These are phyloP conservation scores for Silurus lanzhouensis DNA, from an alignment of 2,797 vertebrate species.

Conservation along the genomic window DNA sequence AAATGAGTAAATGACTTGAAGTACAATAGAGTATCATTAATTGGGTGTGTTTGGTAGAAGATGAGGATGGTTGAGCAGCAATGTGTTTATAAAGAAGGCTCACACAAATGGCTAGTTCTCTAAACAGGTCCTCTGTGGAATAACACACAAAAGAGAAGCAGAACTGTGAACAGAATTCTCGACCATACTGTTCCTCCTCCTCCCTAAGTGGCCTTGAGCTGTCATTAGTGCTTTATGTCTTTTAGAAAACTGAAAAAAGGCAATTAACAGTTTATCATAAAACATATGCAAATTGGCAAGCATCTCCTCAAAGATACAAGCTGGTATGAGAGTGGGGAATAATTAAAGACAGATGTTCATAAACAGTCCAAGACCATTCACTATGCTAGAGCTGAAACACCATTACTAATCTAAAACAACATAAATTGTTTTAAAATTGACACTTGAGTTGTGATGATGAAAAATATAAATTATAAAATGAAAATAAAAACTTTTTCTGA, in stretches of 20 bases:
- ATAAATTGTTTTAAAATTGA: slow-evolving; percentile 64
- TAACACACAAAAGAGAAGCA: slow-evolving; percentile 39
- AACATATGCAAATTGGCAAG: slow-evolving; percentile 75
- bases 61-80: slow-evolving; percentile 25
- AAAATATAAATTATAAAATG: neutral
- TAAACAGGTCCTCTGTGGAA: neutral
- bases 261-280: slow-evolving; percentile 77
- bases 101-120: slow-evolving; percentile 41
- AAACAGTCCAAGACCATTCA: slow-evolving; percentile 74
- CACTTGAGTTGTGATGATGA: slow-evolving; percentile 53
- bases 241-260: slow-evolving; percentile 62
- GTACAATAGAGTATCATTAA: slow-evolving; percentile 29
- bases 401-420: slow-evolving; percentile 72
- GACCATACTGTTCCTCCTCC: slow-evolving; percentile 67
- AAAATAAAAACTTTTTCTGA: neutral
- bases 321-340: slow-evolving; percentile 73
- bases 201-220: slow-evolving; percentile 78
- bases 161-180: slow-evolving; percentile 70
- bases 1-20: neutral
- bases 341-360: slow-evolving; percentile 81
- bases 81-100: slow-evolving; percentile 23
- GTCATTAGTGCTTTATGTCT: slow-evolving; percentile 75
- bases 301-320: slow-evolving; percentile 64
- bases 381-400: slow-evolving; percentile 78
- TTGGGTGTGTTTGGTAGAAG: slow-evolving; percentile 23